Evolutionary conservation across 2,888 invertebrate species (phyloP).

Genomic region (Caradrina clavipalpis): DNA sequence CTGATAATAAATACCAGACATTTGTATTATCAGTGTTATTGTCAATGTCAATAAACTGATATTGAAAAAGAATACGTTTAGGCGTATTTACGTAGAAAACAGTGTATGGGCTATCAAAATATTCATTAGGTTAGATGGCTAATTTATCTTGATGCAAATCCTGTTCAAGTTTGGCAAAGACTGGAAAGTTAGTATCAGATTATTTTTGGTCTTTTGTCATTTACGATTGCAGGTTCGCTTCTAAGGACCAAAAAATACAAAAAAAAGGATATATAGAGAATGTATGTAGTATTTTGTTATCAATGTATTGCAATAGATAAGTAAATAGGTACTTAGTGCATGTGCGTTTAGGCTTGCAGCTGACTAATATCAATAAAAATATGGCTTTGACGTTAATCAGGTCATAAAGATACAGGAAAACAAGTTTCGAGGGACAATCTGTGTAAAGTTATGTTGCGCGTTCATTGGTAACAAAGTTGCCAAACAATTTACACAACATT

Average conservation of each 20-base stretch:
- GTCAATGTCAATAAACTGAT: conserved; percentile 50
- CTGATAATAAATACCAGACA: conserved; percentile 65
- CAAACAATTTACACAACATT: too few species aligned
- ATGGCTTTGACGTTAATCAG: neutral
- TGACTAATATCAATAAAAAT: neutral
- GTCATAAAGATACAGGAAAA: neutral
- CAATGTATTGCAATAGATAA: neutral
- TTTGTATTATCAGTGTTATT: conserved; percentile 53
- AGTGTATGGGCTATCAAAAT: too few species aligned
- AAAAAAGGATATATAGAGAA: too few species aligned
- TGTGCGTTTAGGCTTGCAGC: neutral
- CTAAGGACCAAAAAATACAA: neutral
- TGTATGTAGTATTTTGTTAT: neutral
- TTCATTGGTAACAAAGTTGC: neutral
- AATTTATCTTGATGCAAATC: neutral
- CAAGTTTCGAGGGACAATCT: neutral
- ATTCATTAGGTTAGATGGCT: too few species aligned
- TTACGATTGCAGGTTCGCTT: neutral
- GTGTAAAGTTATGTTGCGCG: neutral
- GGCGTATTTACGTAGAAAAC: neutral
- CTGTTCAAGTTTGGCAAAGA: neutral
- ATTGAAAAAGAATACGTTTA: neutral
- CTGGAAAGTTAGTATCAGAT: neutral
- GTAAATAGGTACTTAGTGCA: neutral
- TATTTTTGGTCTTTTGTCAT: neutral